phyloP scores from a whole-genome alignment of 2,797 vertebrate genomes.

The Parauchenoglanis punctatus region DNA sequence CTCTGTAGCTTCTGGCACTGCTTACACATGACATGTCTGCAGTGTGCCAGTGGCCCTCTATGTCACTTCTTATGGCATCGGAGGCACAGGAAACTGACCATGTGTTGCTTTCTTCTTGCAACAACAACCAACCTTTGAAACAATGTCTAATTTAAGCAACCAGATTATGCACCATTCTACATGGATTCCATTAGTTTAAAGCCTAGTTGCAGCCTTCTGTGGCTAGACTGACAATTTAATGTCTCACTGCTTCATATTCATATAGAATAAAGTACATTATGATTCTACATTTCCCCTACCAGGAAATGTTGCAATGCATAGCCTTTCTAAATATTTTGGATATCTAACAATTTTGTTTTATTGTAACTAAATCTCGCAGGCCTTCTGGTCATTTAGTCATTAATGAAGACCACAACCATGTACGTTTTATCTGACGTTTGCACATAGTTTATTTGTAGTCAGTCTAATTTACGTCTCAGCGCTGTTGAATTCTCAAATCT shows the following conservation, averaged over 20 bases:
- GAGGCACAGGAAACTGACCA: slow-evolving; percentile 25
- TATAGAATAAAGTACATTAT: background rate
- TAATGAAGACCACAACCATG: background rate
- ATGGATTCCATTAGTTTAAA: background rate
- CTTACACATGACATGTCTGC: slow-evolving; percentile 6
- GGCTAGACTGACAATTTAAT: background rate
- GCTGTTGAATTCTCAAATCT: background rate
- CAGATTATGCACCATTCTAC: background rate
- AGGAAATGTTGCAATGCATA: background rate
- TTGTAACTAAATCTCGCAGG: background rate
- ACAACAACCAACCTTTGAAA: background rate
- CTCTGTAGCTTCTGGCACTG: slow-evolving; percentile 14
- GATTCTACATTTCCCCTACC: background rate
- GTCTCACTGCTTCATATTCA: background rate
- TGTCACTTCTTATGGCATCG: background rate
- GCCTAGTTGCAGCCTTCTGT: background rate
- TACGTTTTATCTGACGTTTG: background rate
- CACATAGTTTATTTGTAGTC: background rate
- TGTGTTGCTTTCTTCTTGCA: background rate
- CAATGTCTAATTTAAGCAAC: background rate
- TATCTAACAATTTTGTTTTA: background rate
- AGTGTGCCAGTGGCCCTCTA: slow-evolving; percentile 9
- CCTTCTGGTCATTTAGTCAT: background rate
- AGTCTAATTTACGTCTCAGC: background rate
- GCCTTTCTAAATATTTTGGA: background rate